These are phyloP conservation scores for Aleiodes sp. DNA, from an alignment of 1,140 invertebrate genomes.

Conservation along the genomic window DNA sequence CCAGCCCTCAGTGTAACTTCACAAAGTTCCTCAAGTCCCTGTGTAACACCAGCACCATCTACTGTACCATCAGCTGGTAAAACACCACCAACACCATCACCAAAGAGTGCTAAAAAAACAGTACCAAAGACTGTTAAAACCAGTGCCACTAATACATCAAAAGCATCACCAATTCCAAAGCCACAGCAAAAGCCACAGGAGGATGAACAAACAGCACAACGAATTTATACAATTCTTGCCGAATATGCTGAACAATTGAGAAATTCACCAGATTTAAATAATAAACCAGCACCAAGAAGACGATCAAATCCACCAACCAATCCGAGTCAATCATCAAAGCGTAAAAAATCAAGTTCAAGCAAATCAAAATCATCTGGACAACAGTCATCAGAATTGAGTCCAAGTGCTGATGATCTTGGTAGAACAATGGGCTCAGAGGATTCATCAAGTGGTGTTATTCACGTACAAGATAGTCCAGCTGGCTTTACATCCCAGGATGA, in stretches of 20 bases:
- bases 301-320: constrained; percentile 79
- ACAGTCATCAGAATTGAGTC: constrained; percentile 69
- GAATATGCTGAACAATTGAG: constrained; percentile 83
- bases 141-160: constrained; percentile 69
- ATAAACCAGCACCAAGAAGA: constrained; percentile 80
- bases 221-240: constrained; percentile 82
- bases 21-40: constrained; percentile 72
- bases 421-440: constrained; percentile 77
- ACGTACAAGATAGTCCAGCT: constrained; percentile 64
- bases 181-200: constrained; percentile 81
- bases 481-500: constrained; percentile 57
- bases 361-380: constrained; percentile 68
- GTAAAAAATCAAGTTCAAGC: constrained; percentile 75
- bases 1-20: constrained; percentile 71
- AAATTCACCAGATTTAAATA: constrained; percentile 81
- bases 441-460: constrained; percentile 74
- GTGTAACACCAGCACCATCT: constrained; percentile 68
- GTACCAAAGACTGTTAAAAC: constrained; percentile 69
- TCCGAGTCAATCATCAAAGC: constrained; percentile 74
- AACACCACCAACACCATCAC: constrained; percentile 57
- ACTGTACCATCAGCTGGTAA: constrained; percentile 58
- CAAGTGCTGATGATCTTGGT: constrained; percentile 71
- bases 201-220: constrained; percentile 82
- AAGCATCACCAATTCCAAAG: constrained; percentile 73
- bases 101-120: constrained; percentile 68